Percentiles rank a stretch among this genome's conserved stretches.
Conservation (phyloP, 2,113 vertebrate genomes). For the Pipra filicauda region DNA sequence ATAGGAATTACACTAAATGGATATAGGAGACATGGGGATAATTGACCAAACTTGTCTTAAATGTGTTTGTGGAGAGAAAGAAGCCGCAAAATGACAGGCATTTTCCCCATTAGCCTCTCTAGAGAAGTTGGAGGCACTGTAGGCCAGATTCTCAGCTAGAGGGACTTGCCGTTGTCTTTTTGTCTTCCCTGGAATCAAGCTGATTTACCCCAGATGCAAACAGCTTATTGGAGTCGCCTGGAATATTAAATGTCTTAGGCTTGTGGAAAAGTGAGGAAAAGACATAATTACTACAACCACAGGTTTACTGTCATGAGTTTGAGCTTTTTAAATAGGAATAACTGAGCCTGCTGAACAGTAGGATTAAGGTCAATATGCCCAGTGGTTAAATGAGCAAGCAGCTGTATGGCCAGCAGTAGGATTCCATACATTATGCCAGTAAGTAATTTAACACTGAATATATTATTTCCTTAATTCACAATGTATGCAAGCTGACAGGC, state of each 20-base stretch:
- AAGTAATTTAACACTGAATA: constrained; percentile 38
- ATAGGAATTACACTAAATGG: constrained; percentile 77
- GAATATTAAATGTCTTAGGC: background rate
- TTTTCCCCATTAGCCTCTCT: constrained; percentile 65
- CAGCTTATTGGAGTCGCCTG: background rate
- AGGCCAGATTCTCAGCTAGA: constrained; percentile 55
- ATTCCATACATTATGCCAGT: constrained; percentile 2
- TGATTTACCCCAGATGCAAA: constrained; percentile 38
- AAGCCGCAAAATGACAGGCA: constrained; percentile 68
- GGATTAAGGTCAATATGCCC: background rate
- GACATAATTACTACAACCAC: background rate
- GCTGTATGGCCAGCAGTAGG: constrained; percentile 17
- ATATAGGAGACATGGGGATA: constrained; percentile 72
- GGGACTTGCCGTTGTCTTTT: constrained; percentile 16
- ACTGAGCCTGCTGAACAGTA: background rate
- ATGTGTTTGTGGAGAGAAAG: constrained; percentile 69
- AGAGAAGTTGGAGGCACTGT: constrained; percentile 41
- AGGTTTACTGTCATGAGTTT: constrained; percentile 34
- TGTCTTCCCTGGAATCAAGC: constrained; percentile 11
- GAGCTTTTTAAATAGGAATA: constrained; percentile 21
- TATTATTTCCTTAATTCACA: constrained; percentile 43
- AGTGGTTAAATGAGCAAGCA: constrained; percentile 20
- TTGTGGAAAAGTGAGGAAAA: constrained; percentile 31
- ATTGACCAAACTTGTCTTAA: constrained; percentile 71
- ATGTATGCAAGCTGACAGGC: constrained; percentile 2